Percentiles rank a stretch among this genome's conserved stretches.
These are phyloP conservation scores for Anastrepha obliqua DNA, from an alignment of 1,140 invertebrate genomes.

Conservation along the genomic window DNA sequence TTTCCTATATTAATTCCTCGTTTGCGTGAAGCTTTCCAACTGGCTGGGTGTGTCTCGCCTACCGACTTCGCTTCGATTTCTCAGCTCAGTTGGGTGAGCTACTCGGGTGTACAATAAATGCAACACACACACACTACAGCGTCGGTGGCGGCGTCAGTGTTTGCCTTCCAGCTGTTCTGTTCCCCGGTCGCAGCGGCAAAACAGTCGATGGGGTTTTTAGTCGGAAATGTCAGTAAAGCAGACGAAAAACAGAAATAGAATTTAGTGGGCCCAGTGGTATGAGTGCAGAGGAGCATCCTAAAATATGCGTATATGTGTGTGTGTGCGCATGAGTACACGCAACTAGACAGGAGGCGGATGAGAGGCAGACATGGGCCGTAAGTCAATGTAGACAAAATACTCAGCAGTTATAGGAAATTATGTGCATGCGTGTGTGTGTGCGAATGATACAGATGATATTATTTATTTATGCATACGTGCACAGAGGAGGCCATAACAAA, in stretches of 20 bases:
- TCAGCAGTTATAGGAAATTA: background rate
- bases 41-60: slow-evolving; percentile 18
- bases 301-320: background rate
- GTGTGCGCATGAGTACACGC: background rate
- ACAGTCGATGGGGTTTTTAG: background rate
- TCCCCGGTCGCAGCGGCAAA: background rate
- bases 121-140: background rate
- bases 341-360: background rate
- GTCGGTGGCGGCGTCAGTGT: slow-evolving; percentile 1
- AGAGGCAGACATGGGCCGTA: background rate
- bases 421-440: background rate
- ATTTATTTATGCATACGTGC: background rate
- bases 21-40: background rate
- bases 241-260: slow-evolving; percentile 33
- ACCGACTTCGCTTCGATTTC: background rate
- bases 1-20: background rate
- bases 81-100: background rate
- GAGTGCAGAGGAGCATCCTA: background rate
- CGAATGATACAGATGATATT: background rate
- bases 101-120: background rate
- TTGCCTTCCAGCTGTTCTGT: slow-evolving; percentile 4
- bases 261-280: background rate
- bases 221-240: background rate
- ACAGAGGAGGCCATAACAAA: background rate
- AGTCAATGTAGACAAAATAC: slow-evolving; percentile 3